These are phyloP conservation scores for Sciaenops ocellatus DNA, from an alignment of 2,797 vertebrate genomes.

Conservation along the genomic window DNA sequence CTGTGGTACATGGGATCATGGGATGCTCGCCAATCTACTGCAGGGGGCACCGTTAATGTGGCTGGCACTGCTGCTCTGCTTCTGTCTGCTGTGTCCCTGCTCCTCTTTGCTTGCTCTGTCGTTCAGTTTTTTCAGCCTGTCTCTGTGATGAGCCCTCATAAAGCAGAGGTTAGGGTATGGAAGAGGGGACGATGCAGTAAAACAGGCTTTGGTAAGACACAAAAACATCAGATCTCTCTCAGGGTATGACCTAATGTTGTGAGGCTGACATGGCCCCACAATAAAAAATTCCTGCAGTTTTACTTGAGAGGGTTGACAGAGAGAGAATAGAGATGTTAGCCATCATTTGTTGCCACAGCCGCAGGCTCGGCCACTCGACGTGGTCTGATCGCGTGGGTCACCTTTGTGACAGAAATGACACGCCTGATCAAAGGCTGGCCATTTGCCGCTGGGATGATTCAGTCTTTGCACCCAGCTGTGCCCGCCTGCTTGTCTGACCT, in stretches of 20 bases:
- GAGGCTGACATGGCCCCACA: slow-evolving; percentile 40
- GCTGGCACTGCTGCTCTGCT: slow-evolving; percentile 34
- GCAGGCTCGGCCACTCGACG: slow-evolving; percentile 46
- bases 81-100: slow-evolving; percentile 36
- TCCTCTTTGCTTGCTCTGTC: slow-evolving; percentile 17
- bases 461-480: slow-evolving; percentile 74
- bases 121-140: slow-evolving; percentile 42
- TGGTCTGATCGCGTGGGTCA: slow-evolving; percentile 75
- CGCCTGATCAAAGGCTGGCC: slow-evolving; percentile 82
- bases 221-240: slow-evolving; percentile 42
- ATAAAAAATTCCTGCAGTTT: slow-evolving; percentile 56
- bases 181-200: slow-evolving; percentile 29
- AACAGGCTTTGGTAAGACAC: slow-evolving; percentile 35
- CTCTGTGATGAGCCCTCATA: slow-evolving; percentile 58
- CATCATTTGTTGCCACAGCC: slow-evolving; percentile 28
- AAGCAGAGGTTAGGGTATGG: slow-evolving; percentile 46
- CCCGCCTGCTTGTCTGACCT: slow-evolving; percentile 74
- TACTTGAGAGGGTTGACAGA: slow-evolving; percentile 35
- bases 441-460: slow-evolving; percentile 75
- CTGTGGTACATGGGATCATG: slow-evolving; percentile 55
- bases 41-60: slow-evolving; percentile 39
- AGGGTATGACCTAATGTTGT: slow-evolving; percentile 60
- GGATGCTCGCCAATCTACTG: slow-evolving; percentile 51
- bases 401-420: slow-evolving; percentile 80
- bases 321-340: slow-evolving; percentile 37